Conservation (phyloP, 2,888 invertebrate species). For the Itoplectis maculator region DNA sequence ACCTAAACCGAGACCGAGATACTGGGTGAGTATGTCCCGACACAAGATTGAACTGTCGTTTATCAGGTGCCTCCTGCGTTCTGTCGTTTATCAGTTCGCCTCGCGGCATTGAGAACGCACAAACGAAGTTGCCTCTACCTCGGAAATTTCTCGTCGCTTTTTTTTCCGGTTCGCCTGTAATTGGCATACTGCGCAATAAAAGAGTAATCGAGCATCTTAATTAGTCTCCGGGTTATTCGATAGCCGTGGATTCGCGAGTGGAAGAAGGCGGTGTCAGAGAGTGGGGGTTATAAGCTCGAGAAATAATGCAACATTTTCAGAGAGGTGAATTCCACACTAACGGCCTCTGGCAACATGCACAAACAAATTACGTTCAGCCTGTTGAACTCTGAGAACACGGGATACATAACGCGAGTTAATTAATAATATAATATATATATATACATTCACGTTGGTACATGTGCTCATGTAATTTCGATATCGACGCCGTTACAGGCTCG, state of each 20-base stretch:
- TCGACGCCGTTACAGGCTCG: constrained; percentile 40
- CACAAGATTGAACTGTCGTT: constrained; percentile 9
- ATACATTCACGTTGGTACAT: constrained; percentile 1
- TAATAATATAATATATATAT: constrained; percentile 5
- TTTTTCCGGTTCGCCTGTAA: constrained; percentile 51
- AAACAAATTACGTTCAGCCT: constrained; percentile 44
- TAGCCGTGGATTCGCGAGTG: constrained; percentile 3
- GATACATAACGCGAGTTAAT: constrained; percentile 26
- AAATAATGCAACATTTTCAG: constrained; percentile 39
- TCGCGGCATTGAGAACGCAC: too few relatives aligned
- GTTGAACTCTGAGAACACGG: constrained; percentile 20
- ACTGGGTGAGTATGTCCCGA: constrained; percentile 64
- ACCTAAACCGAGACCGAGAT: constrained; percentile 71
- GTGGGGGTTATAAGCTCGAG: neutral
- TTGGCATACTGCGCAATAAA: constrained; percentile 49
- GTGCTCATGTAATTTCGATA: neutral
- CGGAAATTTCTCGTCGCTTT: neutral
- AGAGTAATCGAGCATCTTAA: constrained; percentile 57
- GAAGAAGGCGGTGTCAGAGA: neutral
- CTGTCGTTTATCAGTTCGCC: constrained; percentile 1
- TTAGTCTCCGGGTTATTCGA: constrained; percentile 51
- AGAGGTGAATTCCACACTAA: constrained; percentile 53
- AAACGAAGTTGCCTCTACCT: neutral
- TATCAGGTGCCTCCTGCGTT: neutral
- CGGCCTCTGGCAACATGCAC: constrained; percentile 21